phyloP scores from a whole-genome alignment of 2,113 vertebrate genomes.

The Ovis canadensis region DNA sequence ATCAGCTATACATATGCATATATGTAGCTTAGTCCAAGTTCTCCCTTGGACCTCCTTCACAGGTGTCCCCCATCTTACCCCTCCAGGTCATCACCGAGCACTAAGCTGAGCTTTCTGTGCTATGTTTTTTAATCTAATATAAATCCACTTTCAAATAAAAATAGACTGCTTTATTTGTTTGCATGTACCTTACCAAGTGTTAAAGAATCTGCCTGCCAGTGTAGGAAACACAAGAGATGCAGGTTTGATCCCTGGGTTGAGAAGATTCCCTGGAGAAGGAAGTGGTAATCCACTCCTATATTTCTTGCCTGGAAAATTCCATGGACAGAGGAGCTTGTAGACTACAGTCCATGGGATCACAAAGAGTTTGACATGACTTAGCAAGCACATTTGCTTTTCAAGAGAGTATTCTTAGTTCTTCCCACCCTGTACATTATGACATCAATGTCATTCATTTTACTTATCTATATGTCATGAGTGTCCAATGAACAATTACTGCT shows the following conservation, averaged over 20 bases:
- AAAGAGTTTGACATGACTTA: not conserved
- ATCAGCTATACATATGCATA: not conserved
- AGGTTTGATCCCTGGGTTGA: not conserved
- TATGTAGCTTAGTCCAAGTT: not conserved
- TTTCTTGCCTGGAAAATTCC: not conserved
- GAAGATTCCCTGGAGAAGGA: not conserved
- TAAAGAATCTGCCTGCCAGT: not conserved
- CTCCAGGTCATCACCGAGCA: not conserved
- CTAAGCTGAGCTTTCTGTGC: not conserved
- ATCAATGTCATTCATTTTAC: not conserved
- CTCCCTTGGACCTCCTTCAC: not conserved
- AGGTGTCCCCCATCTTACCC: not conserved
- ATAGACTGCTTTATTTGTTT: not conserved
- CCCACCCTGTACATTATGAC: not conserved
- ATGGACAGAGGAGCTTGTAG: not conserved
- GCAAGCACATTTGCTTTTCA: rapidly evolving
- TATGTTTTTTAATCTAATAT: not conserved
- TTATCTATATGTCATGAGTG: not conserved
- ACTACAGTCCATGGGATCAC: not conserved
- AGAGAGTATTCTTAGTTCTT: not conserved
- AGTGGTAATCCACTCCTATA: not conserved
- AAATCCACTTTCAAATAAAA: not conserved
- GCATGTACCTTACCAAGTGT: not conserved
- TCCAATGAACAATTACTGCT: not conserved
- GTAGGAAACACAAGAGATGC: not conserved